Base-by-base conservation (phyloP, 2,888 invertebrate species). In the Sinelater perroti region DNA sequence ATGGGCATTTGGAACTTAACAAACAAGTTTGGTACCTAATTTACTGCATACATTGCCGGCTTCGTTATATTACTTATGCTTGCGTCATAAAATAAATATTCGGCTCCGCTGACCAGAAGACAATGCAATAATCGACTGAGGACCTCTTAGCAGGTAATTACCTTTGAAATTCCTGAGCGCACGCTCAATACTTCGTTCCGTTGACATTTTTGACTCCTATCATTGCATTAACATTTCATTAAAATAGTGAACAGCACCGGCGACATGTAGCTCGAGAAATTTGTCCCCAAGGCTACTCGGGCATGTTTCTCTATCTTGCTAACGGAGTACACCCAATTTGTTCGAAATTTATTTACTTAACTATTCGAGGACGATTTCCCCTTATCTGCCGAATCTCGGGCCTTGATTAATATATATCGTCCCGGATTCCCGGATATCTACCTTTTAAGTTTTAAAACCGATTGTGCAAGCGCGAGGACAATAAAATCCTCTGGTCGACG, bases 21-120 rank as follows among this genome's bases (percentile, higher is more conserved):
- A 65, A 65, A 67, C 67, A 64, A 64, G 65, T 67, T 67, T 62
- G 47, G 62, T 54, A 59, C 58, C 53, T 64, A 66, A 66, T 64
- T 62, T 61, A 63, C 61, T 53, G 64, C 63, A 63, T 60, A 66
- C 61, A 64, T 64, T 66, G 62, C 56, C 66, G 52, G 40, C 31
- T 46, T 57, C 52, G 47, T 57, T 57, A 57, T 52, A 49, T 57
- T 57, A 57, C 51, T 38, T 55, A 52, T 52, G 52, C 57, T 47
- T 52, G 57, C 57, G 57, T 38, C 31, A 51, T 56, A 44, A 56
- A 49, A 46, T 54, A 10, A 14, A 42, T 47, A 56, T 45, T 51
- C 56, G 51, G 33, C 50, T 51, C 45, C 13, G n/a, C n/a, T 40
- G 18, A 40, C 18, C 6, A 40, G 38, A 51, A 51, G 40, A 51